A percentile compares a stretch with the other conserved stretches of the same genome.
Evolutionary conservation across 1,140 invertebrate species (phyloP).

Genomic region (Scaptodrosophila lebanonensis): DNA sequence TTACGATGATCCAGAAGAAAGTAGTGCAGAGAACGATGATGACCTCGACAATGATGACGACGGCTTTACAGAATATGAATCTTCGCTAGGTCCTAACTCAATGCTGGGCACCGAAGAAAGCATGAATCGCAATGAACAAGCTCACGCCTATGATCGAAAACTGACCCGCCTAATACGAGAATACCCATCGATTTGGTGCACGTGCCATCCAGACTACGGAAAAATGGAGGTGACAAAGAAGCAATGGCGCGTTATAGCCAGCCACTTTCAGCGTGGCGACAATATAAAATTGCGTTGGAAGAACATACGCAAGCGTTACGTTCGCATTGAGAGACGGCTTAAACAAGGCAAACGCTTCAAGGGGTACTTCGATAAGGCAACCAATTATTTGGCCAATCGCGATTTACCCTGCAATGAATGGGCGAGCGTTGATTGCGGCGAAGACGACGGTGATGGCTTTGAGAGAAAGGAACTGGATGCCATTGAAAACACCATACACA

Average conservation of each 20-base stretch:
- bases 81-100: neutral
- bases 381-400: conserved; percentile 66
- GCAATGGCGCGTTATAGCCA: conserved; percentile 65
- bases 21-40: conserved; percentile 33
- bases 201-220: conserved; percentile 65
- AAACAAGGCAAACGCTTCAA: conserved; percentile 67
- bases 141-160: conserved; percentile 67
- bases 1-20: conserved; percentile 20
- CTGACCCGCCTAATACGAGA: conserved; percentile 56
- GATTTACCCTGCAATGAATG: conserved; percentile 55
- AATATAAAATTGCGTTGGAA: conserved; percentile 70
- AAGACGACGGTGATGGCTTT: conserved; percentile 62
- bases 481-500: conserved; percentile 53
- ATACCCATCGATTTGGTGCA: conserved; percentile 72
- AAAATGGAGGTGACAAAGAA: conserved; percentile 65
- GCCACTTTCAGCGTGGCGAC: conserved; percentile 63
- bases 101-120: conserved; percentile 56
- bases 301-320: conserved; percentile 65
- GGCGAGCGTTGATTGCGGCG: conserved; percentile 58
- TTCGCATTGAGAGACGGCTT: conserved; percentile 59
- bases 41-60: conserved; percentile 43
- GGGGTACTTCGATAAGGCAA: conserved; percentile 73
- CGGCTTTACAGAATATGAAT: conserved; percentile 42
- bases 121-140: conserved; percentile 69
- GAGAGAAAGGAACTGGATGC: conserved; percentile 59